Evolutionary conservation across 2,113 vertebrate species (phyloP).

Genomic region (Gobius niger): DNA sequence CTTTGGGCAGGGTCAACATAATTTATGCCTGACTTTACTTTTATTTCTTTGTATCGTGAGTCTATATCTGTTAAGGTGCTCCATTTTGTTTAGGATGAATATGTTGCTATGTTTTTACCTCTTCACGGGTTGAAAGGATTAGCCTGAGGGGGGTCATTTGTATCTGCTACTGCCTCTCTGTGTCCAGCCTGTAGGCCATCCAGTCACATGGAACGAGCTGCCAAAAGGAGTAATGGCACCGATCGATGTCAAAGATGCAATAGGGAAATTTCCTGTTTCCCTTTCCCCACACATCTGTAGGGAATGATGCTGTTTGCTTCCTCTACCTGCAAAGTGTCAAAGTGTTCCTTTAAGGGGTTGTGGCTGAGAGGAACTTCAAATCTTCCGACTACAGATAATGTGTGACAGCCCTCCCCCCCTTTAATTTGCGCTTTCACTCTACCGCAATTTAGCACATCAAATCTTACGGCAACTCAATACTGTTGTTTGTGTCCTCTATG

Average conservation of each 20-base stretch:
- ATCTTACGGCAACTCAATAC: neutral
- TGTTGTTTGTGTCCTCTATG: slow-evolving; percentile 1
- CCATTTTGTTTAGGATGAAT: neutral
- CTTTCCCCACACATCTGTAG: slow-evolving; percentile 23
- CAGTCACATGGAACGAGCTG: slow-evolving; percentile 56
- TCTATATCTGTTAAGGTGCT: too few relatives aligned
- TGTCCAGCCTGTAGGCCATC: slow-evolving; percentile 54
- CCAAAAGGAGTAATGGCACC: slow-evolving; percentile 66
- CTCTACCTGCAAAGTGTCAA: neutral
- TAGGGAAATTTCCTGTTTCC: slow-evolving; percentile 23
- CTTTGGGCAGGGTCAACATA: too few relatives aligned
- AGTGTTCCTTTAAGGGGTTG: neutral
- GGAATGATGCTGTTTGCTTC: slow-evolving; percentile 9
- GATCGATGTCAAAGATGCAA: slow-evolving; percentile 51
- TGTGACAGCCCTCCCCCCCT: too few relatives aligned
- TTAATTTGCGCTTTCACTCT: neutral
- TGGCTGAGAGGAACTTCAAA: neutral
- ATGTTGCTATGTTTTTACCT: neutral
- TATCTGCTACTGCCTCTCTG: slow-evolving; percentile 55
- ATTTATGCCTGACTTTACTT: too few relatives aligned
- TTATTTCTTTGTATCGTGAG: too few relatives aligned
- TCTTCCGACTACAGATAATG: too few relatives aligned
- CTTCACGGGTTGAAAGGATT: slow-evolving; percentile 35
- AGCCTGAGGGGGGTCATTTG: slow-evolving; percentile 64
- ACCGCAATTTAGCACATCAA: neutral